Evolutionary conservation across 2,113 vertebrate species (phyloP).

Genomic region (Elanus axillaris): DNA sequence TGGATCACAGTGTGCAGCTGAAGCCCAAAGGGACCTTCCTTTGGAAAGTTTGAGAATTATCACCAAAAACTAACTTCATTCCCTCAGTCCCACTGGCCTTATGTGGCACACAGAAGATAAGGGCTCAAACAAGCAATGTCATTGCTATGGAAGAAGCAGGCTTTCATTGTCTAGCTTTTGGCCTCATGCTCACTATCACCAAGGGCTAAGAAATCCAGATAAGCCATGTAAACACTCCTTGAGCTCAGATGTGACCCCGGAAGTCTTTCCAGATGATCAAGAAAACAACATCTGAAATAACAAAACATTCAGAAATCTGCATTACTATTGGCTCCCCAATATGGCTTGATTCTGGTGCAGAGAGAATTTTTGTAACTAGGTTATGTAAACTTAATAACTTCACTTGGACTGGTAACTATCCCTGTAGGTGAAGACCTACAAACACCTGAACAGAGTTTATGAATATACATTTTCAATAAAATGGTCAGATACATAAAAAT

Average conservation of each 20-base stretch:
- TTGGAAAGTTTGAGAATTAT: not conserved
- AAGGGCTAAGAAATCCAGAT: not conserved
- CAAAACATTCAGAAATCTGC: not conserved
- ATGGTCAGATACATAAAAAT: slow-evolving; percentile 31
- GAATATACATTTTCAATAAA: not conserved
- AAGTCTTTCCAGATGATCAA: not conserved
- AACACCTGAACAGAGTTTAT: not conserved
- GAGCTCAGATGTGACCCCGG: not conserved
- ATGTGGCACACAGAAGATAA: not conserved
- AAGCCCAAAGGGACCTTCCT: not conserved
- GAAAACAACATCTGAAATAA: not conserved
- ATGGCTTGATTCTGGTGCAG: not conserved
- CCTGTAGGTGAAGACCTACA: not conserved
- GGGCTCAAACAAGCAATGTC: not conserved
- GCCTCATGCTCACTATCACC: not conserved
- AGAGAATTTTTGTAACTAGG: not conserved
- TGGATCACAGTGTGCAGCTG: not conserved
- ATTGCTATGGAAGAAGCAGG: not conserved
- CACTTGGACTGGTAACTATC: not conserved
- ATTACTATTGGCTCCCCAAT: not conserved
- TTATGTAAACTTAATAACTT: not conserved
- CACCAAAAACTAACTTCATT: not conserved
- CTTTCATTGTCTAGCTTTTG: not conserved
- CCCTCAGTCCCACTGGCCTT: not conserved
- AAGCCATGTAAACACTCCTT: not conserved